These are phyloP conservation scores for Halichondria panicea DNA, from an alignment of 37 sponge, comb jelly and placozoan genomes.

Conservation along the genomic window DNA sequence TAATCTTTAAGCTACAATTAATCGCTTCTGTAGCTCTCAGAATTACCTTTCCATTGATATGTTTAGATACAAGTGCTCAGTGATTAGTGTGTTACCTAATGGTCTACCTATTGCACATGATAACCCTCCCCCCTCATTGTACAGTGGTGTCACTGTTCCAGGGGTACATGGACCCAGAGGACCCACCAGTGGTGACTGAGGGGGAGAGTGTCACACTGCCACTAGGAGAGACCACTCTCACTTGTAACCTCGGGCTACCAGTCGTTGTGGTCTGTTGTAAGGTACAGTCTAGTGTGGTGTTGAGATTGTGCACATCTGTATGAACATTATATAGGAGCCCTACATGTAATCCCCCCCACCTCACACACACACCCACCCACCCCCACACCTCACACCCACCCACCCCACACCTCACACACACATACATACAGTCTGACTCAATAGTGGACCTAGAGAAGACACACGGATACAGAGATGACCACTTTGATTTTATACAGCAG, in stretches of 20 bases:
- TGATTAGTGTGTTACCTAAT: no score
- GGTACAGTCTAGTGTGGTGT: conserved; percentile 44
- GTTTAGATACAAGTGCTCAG: no score
- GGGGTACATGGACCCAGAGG: conserved; percentile 75
- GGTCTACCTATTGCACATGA: no score
- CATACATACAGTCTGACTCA: conserved; percentile 20
- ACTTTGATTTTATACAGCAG: conserved; percentile 96
- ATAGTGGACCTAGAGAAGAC: conserved; percentile 88
- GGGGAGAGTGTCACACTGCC: conserved; percentile 80
- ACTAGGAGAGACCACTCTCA: conserved; percentile 82
- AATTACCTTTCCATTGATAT: background rate
- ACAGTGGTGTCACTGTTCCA: conserved; percentile 76
- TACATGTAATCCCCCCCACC: background rate
- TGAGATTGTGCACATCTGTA: conserved; percentile 25
- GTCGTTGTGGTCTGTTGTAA: conserved; percentile 91
- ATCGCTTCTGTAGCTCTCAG: no score
- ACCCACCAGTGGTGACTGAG: conserved; percentile 21
- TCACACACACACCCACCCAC: background rate
- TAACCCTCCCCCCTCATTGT: background rate
- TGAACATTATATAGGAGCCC: background rate
- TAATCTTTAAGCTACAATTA: background rate
- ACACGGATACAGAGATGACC: conserved; percentile 88
- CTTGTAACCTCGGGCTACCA: conserved; percentile 89
- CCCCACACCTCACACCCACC: background rate
- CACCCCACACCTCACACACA: conserved; percentile 4